Evolutionary conservation across 2,888 invertebrate genomes (phyloP), one percentile per base, ranked within the genome.

Genomic region (Steinernema scapterisci): DNA sequence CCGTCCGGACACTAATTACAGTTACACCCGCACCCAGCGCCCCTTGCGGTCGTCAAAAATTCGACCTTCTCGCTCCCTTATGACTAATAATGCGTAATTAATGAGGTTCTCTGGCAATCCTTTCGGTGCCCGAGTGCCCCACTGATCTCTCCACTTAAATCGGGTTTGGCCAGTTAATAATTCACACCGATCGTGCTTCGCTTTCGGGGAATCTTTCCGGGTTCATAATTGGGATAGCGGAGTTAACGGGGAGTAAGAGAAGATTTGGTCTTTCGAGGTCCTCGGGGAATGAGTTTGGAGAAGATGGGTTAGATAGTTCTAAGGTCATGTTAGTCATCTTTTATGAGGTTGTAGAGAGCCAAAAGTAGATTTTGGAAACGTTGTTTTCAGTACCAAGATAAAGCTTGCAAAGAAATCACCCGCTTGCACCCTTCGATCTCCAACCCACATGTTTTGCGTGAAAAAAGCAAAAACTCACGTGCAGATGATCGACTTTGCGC

Each of bases 401-500:
- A n/a, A n/a, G n/a, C n/a, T n/a, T n/a, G n/a, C n/a, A n/a, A n/a
- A n/a, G n/a, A n/a, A n/a, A n/a, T n/a, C n/a, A n/a, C n/a, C n/a
- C n/a, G n/a, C n/a, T n/a, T n/a, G n/a, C n/a, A n/a, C n/a, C n/a
- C n/a, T n/a, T n/a, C n/a, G n/a, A n/a, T n/a, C n/a, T n/a, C n/a
- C n/a, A n/a, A n/a, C n/a, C n/a, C n/a, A n/a, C n/a, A n/a, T n/a
- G n/a, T n/a, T n/a, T n/a, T n/a, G n/a, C n/a, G n/a, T n/a, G n/a
- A n/a, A n/a, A 38, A 38, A 3, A 38, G 5, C 9, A 38, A 77
- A 76, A 80, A 78, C 78, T 72, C 63, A 77, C 78, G 78, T 52
- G 75, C 78, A 77, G 21, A 77, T 74, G 43, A 77, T 76, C 38
- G 78, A 77, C n/a, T 71, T 76, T 9, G 74, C 70, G 1, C 79